These are phyloP conservation scores for Cyphomyrmex costatus DNA, from an alignment of 1,140 invertebrate genomes.

Conservation along the genomic window DNA sequence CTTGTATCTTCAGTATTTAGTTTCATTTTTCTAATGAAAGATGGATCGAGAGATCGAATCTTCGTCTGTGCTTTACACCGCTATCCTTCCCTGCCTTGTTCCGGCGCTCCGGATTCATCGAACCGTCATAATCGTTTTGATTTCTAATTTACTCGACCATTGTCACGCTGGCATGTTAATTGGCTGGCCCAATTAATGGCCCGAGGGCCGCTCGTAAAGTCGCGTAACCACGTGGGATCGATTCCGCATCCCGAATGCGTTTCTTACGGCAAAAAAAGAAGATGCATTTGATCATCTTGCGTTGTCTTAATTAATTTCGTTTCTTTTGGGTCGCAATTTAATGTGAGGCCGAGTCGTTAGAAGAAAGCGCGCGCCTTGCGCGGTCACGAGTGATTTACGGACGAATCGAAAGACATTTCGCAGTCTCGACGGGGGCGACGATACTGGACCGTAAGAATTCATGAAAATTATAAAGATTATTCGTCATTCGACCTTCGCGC, in stretches of 20 bases:
- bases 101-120: slow-evolving; percentile 75
- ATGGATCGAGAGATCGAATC: slow-evolving; percentile 82
- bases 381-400: slow-evolving; percentile 33
- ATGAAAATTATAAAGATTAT: slow-evolving; percentile 31
- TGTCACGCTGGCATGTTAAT: slow-evolving; percentile 82
- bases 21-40: slow-evolving; percentile 85
- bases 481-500: not conserved
- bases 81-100: slow-evolving; percentile 55
- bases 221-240: not conserved
- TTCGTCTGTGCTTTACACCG: slow-evolving; percentile 55
- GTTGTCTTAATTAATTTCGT: slow-evolving; percentile 55
- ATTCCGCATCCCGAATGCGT: slow-evolving; percentile 25
- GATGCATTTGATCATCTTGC: slow-evolving; percentile 26
- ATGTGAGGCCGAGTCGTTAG: not conserved
- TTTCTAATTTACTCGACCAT: slow-evolving; percentile 84
- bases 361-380: slow-evolving; percentile 9
- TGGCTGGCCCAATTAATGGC: slow-evolving; percentile 78
- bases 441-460: not conserved
- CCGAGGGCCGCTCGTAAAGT: not conserved
- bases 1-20: slow-evolving; percentile 82
- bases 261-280: not conserved
- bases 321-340: slow-evolving; percentile 29
- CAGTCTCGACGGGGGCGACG: not conserved
- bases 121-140: slow-evolving; percentile 83
- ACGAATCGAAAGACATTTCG: slow-evolving; percentile 16